These are phyloP conservation scores for Caloenas nicobarica DNA, from an alignment of 2,113 vertebrate genomes.

Conservation along the genomic window DNA sequence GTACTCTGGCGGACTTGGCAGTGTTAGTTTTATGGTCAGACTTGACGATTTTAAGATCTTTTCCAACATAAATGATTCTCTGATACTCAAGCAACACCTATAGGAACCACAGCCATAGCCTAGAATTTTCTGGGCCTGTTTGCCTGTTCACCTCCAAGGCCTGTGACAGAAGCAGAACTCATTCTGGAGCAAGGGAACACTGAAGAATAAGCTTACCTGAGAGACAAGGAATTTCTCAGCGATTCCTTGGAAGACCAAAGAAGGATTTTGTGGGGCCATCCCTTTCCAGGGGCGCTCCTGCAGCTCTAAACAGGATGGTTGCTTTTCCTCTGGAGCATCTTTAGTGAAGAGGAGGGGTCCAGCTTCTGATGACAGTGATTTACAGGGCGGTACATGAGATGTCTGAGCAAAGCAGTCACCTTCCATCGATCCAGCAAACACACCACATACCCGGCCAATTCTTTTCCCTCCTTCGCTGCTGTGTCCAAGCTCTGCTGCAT, in stretches of 20 bases:
- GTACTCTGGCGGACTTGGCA: not conserved
- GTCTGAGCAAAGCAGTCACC: not conserved
- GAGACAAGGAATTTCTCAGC: not conserved
- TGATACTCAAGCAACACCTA: not conserved
- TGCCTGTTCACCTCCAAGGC: not conserved
- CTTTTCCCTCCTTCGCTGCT: not conserved
- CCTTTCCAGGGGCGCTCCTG: not conserved
- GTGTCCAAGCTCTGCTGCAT: not conserved
- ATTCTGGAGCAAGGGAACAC: not conserved
- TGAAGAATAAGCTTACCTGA: not conserved
- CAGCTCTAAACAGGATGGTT: not conserved
- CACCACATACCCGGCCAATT: not conserved
- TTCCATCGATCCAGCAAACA: not conserved
- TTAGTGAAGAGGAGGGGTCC: not conserved
- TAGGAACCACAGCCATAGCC: not conserved
- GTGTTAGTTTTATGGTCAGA: no score
- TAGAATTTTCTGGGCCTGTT: accelerated
- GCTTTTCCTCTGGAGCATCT: not conserved
- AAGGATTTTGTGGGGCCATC: not conserved
- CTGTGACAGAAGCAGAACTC: accelerated
- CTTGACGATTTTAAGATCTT: no score
- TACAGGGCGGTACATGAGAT: not conserved
- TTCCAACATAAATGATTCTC: no score
- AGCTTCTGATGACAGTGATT: not conserved
- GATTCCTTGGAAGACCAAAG: not conserved